Conservation (phyloP, 2,797 vertebrate genomes). For the Trematomus bernacchii region DNA sequence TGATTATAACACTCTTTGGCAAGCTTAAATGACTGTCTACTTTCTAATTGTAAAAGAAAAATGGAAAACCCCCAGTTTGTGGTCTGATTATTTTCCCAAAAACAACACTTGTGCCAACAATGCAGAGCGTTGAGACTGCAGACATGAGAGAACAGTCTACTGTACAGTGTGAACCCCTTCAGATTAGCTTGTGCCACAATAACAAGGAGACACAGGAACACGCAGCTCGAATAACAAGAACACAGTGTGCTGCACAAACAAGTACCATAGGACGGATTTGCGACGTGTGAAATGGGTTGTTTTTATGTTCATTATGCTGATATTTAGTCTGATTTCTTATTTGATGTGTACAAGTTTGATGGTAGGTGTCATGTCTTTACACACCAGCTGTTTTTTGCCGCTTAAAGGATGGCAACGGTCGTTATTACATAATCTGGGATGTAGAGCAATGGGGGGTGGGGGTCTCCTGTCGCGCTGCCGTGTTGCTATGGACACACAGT, state of each 20-base stretch:
- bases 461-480: conserved; percentile 33
- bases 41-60: too few relatives aligned
- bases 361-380: conserved; percentile 14
- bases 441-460: conserved; percentile 41
- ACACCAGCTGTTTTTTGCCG: conserved; percentile 44
- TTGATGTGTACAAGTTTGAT: neutral
- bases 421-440: conserved; percentile 75
- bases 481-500: conserved; percentile 66
- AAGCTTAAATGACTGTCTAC: neutral
- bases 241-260: conserved; percentile 30
- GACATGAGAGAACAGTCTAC: conserved; percentile 44
- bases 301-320: neutral
- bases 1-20: neutral
- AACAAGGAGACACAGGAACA: conserved; percentile 31
- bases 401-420: conserved; percentile 13
- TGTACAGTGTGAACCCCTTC: conserved; percentile 56
- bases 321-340: neutral
- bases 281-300: neutral
- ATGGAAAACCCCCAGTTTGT: neutral
- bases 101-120: conserved; percentile 29
- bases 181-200: conserved; percentile 51
- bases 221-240: conserved; percentile 45
- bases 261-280: neutral
- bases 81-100: conserved; percentile 13
- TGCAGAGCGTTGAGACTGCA: conserved; percentile 34